Evolutionary conservation across 2,888 invertebrate genomes (phyloP), one percentile per base, ranked within the genome.

Genomic region (Eubasilissa splendida): DNA sequence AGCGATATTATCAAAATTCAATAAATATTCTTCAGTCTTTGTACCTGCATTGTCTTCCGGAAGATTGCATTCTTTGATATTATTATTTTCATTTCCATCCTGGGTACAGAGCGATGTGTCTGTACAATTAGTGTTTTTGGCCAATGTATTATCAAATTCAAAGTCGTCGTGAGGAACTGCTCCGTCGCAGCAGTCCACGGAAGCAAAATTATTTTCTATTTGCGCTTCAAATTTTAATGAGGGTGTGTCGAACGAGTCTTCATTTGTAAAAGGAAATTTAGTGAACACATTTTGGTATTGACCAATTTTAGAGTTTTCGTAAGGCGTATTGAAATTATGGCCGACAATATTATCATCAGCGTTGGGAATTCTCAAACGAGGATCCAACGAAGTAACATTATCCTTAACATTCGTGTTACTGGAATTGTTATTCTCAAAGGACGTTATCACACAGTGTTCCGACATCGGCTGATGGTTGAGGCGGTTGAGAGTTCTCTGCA

Each of bases 401-500:
- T 66, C 42, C 33, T 66, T 66, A 8, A n/a, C 42, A n/a, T 42
- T 66, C 12, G n/a, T 10, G 33, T 66, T 42, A 42, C 42, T 42
- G 10, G 10, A 42, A n/a, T n/a, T 22, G 42, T 42, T 42, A 9
- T 80, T 81, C 12, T 79, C 63, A 65, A 8, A 86, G 85, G 33
- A 42, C 31, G 31, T 86, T 86, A 74, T 88, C 88, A n/a, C 86
- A 86, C 11, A 90, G 89, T 10, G 89, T 88, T 2, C 88, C 86
- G 50, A 42, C 5, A 52, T 11, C 12, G 14, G 22, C 52, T 59
- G 58, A 5, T 31, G n/a, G n/a, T 60, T 89, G 83, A 93, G 91
- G 85, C 93, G 93, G 77, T 92, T 93, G 1, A 93, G 85, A 0
- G 93, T 93, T 60, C 93, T 88, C 84, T 93, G 93, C 2, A 93